Conservation (phyloP, 2,113 vertebrate genomes). For the Columba livia region DNA sequence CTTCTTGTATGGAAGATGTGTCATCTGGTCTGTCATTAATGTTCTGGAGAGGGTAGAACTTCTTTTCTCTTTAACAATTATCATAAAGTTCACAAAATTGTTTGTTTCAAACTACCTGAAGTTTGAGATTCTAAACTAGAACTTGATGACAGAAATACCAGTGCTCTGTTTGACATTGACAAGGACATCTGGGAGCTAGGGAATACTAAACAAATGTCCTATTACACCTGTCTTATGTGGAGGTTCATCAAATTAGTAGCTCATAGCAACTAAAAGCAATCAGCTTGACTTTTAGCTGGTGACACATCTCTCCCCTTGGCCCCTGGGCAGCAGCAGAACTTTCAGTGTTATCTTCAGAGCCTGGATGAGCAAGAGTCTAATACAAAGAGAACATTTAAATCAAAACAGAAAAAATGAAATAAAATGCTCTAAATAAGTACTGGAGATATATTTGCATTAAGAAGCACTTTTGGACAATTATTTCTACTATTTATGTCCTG, state of each 20-base stretch:
- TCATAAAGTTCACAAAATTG: neutral
- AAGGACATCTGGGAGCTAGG: neutral
- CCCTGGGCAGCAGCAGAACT: neutral
- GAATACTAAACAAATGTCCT: neutral
- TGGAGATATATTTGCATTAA: neutral
- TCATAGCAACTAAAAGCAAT: neutral
- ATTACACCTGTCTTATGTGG: neutral
- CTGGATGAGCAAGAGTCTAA: neutral
- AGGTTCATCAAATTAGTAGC: neutral
- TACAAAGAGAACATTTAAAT: neutral
- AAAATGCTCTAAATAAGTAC: neutral
- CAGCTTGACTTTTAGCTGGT: neutral
- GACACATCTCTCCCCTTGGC: neutral
- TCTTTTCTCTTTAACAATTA: neutral
- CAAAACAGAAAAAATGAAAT: neutral
- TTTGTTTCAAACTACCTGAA: neutral
- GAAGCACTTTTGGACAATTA: slow-evolving; percentile 1
- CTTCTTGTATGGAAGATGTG: slow-evolving; percentile 44
- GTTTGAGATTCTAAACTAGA: neutral
- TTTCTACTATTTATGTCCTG: neutral
- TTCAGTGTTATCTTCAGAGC: neutral
- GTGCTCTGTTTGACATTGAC: neutral
- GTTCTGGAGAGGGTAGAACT: slow-evolving; percentile 29
- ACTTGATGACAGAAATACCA: neutral
- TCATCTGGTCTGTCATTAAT: slow-evolving; percentile 14